These are phyloP conservation scores for Ephydatia muelleri DNA, from an alignment of 37 sponge, comb jelly and placozoan species.

Conservation along the genomic window DNA sequence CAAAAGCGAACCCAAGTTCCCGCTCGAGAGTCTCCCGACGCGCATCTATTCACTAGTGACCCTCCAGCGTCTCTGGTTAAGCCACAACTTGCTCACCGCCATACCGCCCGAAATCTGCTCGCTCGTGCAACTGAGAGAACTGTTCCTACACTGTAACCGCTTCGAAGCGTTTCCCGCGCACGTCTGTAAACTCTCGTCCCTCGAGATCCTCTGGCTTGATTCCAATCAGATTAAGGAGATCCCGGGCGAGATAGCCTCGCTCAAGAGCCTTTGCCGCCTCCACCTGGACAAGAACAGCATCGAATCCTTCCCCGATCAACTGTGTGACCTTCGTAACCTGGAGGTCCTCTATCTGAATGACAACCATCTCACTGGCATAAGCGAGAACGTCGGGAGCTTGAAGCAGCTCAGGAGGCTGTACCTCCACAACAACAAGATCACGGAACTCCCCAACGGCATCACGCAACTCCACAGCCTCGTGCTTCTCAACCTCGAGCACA, in stretches of 20 bases:
- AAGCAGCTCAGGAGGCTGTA: conserved; percentile 43
- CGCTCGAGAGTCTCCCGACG: conserved; percentile 43
- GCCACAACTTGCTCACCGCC: conserved; percentile 59
- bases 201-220: conserved; percentile 72
- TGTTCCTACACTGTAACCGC: conserved; percentile 67
- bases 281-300: conserved; percentile 70
- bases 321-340: conserved; percentile 42
- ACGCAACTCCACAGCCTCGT: conserved; percentile 25
- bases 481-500: conserved; percentile 52
- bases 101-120: conserved; percentile 51
- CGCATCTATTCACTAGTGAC: conserved; percentile 44
- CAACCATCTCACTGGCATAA: conserved; percentile 36
- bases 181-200: conserved; percentile 32
- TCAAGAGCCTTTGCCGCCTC: conserved; percentile 45
- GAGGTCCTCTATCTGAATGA: conserved; percentile 71
- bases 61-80: conserved; percentile 70
- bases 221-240: conserved; percentile 51
- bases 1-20: conserved; percentile 31
- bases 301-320: conserved; percentile 35
- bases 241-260: conserved; percentile 43
- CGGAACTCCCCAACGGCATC: conserved; percentile 43
- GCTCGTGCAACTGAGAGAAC: conserved; percentile 49
- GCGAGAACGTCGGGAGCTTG: conserved; percentile 30
- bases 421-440: conserved; percentile 67
- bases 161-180: conserved; percentile 42